Evolutionary conservation across 1,140 invertebrate genomes (phyloP).

Genomic region (Paraescarpia echinospica): DNA sequence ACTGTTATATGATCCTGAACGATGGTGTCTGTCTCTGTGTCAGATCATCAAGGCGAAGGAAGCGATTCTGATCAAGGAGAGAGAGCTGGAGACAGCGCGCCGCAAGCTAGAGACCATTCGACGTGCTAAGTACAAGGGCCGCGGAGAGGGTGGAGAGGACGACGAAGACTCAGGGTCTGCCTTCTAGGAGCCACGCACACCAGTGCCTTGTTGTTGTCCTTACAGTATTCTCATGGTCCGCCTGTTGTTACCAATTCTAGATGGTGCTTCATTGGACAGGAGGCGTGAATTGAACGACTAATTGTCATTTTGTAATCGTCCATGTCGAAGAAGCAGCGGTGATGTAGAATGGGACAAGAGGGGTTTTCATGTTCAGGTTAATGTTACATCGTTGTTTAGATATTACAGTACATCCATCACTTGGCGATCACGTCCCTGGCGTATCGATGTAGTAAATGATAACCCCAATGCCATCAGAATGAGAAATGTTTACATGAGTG

Average conservation of each 20-base stretch:
- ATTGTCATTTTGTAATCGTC: neutral
- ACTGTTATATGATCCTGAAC: neutral
- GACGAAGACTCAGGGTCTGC: neutral
- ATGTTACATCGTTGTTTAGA: neutral
- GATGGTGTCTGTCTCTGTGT: neutral
- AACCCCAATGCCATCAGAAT: neutral
- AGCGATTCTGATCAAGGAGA: slow-evolving; percentile 88
- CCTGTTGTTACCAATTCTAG: neutral
- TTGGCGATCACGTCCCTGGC: neutral
- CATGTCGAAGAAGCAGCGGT: neutral
- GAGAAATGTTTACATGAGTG: neutral
- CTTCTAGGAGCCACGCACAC: neutral
- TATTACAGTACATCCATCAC: neutral
- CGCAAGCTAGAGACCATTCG: slow-evolving; percentile 71
- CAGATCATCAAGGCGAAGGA: slow-evolving; percentile 61
- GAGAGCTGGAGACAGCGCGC: slow-evolving; percentile 88
- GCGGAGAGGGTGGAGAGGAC: slow-evolving; percentile 31
- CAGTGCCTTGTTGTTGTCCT: neutral
- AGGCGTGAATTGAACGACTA: neutral
- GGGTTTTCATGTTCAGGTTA: neutral
- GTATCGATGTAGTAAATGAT: neutral
- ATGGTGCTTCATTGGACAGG: neutral
- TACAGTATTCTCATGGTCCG: neutral
- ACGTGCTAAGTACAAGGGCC: slow-evolving; percentile 55
- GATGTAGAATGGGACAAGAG: neutral